Base-by-base conservation (phyloP, 2,888 invertebrate genomes). In the Aphodius sticticus region DNA sequence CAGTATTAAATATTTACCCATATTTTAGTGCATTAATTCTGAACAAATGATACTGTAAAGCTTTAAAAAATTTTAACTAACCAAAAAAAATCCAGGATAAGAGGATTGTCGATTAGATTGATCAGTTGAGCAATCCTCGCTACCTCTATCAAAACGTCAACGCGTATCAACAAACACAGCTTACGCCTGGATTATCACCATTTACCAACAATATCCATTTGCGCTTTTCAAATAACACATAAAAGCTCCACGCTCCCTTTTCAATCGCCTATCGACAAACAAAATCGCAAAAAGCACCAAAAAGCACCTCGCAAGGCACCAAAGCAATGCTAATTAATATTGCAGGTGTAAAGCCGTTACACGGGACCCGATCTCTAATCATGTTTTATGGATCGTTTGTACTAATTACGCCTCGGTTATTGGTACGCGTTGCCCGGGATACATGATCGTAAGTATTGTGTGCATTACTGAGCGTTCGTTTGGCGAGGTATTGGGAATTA, bases 241-340 rank as follows among this genome's bases (percentile, higher is more conserved):
- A 7, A 53, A 53, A 53, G 53, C 53, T 53, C 7, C 12, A 53
- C 53, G 53, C 6, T 53, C 53, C 12, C 2, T 53, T 53, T 53
- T 1, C 12, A 12, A 53, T 53, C 53, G 53, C 2, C 53, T 7
- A 9, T 7, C 9, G 7, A 53, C 7, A 53, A 53, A 53, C 1
- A 7, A 53, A 53, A 53, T n/a, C 3, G 12, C 9, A 53, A 53
- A 53, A n/a, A n/a, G n/a, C n/a, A n/a, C n/a, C n/a, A n/a, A n/a
- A n/a, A n/a, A 53, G 2, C 2, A 26, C 26, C 26, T 26, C 53
- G 1, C 12, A 53, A 53, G 53, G 53, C 53, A 53, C 53, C 53
- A 53, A 53, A 53, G 53, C 53, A 53, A 53, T 53, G 53, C 53
- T 53, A 53, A 53, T 53, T 53, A 53, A 53, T 53, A 53, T 53